Base-by-base conservation (phyloP, 2,888 invertebrate genomes). In the Diachrysia chrysitis region DNA sequence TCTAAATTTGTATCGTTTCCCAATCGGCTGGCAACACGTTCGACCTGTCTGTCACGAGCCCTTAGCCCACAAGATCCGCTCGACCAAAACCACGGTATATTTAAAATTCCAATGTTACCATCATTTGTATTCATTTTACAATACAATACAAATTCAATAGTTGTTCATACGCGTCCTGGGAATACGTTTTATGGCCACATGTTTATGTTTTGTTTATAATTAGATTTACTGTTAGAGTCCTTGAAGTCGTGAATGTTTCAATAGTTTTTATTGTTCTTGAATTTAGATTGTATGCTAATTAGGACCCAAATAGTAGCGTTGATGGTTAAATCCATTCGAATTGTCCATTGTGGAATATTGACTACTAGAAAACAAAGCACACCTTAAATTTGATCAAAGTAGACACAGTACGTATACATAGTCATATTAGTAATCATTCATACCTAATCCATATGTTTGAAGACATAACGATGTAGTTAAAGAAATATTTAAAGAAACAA, bases 81-180 rank as follows among this genome's bases (percentile, higher is more conserved):
- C 83, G 85, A 85, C 84, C 88, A 81, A 78, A 78, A 76, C 87
- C 81, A 79, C 78, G 79, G 77, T 79, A 80, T 86, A 82, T 89
- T 88, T 85, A 82, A 86, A 88, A 85, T 85, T 87, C 85, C 78
- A 78, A 81, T 81, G 66, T 53, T 57, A 83, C 82, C 76, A 79
- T 78, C 78, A 83, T 87, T 76, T 82, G 81, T 82, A 78, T 80
- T 82, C 81, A 78, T 82, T 83, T 79, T 81, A 77, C 78, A 79
- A 71, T 73, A 75, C 78, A 74, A 76, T 76, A 77, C 78, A 65
- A 77, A 83, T 86, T 81, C 82, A 76, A 83, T 78, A 76, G 73
- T 68, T 76, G 75, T 67, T 63, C 64, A 63, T 77, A 80, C 65
- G 66, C 62, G 70, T 66, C 54, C 53, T 55, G 60, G 60, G 58